Percentiles rank a stretch among this genome's conserved stretches.
These are phyloP conservation scores for Agriopis marginaria DNA, from an alignment of 2,888 invertebrate genomes.

Conservation along the genomic window DNA sequence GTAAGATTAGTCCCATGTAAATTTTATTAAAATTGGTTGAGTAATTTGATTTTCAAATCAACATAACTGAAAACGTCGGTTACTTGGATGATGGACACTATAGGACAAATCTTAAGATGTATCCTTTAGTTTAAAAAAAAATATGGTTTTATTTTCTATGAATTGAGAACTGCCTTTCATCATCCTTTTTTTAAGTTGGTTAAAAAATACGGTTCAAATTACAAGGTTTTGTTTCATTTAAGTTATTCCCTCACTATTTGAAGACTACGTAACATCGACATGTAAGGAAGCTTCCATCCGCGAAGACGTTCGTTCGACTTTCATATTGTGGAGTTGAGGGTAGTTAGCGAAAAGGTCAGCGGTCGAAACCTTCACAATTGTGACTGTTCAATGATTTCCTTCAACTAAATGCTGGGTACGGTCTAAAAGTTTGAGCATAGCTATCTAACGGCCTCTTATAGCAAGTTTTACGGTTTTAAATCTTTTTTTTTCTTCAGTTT, in stretches of 20 bases:
- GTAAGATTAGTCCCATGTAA: too few species aligned
- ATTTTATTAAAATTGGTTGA: too few species aligned
- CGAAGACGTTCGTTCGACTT: neutral
- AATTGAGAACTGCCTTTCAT: too few species aligned
- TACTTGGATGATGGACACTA: too few species aligned
- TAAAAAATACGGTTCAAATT: neutral
- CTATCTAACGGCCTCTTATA: too few species aligned
- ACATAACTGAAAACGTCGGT: too few species aligned
- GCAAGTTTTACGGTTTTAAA: too few species aligned
- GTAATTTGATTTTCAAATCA: too few species aligned
- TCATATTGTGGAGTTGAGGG: conserved; percentile 17
- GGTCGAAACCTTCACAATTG: conserved; percentile 10
- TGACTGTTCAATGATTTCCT: conserved; percentile 23
- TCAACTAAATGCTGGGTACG: conserved; percentile 3
- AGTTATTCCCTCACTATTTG: conserved; percentile 1
- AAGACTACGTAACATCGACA: conserved; percentile 14
- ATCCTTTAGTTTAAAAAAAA: too few species aligned
- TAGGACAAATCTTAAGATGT: too few species aligned
- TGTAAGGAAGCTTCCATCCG: conserved; percentile 13
- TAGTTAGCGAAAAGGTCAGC: conserved; percentile 29
- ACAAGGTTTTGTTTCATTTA: neutral
- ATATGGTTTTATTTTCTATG: too few species aligned
- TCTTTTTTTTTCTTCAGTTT: too few species aligned
- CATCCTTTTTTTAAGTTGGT: neutral
- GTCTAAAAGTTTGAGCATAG: neutral